A percentile compares a stretch with the other conserved stretches of the same genome.
These are phyloP conservation scores for Spodoptera exigua DNA, from an alignment of 2,888 invertebrate genomes.

Conservation along the genomic window DNA sequence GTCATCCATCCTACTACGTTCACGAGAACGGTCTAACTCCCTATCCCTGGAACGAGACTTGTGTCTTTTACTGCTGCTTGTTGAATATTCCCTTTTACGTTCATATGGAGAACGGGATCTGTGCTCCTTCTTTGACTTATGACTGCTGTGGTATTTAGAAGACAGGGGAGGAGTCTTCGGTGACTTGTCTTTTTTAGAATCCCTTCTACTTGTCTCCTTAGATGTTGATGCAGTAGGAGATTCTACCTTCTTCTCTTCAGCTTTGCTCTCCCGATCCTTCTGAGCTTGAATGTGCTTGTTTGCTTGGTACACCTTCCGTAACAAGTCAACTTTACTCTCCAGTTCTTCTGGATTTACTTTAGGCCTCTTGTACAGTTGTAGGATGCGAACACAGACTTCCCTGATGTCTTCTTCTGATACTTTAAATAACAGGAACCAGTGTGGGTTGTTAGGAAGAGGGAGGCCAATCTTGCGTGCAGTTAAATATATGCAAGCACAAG, in stretches of 20 bases:
- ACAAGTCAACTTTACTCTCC: constrained; percentile 80
- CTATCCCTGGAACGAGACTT: constrained; percentile 85
- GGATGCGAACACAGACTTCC: constrained; percentile 94
- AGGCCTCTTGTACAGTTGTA: constrained; percentile 94
- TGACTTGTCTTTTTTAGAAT: constrained; percentile 83
- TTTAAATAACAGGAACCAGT: constrained; percentile 97
- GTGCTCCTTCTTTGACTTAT: constrained; percentile 83
- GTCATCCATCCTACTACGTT: constrained; percentile 77
- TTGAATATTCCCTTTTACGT: constrained; percentile 81
- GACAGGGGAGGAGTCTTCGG: constrained; percentile 87
- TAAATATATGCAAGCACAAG: constrained; percentile 99
- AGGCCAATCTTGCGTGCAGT: constrained; percentile 96
- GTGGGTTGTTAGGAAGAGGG: constrained; percentile 95
- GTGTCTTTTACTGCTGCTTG: constrained; percentile 76
- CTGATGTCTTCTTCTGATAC: constrained; percentile 95
- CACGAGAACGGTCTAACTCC: constrained; percentile 79
- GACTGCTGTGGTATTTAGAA: constrained; percentile 82
- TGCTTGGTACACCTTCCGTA: constrained; percentile 83
- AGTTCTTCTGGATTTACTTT: constrained; percentile 91
- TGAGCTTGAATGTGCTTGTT: constrained; percentile 82
- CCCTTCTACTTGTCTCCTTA: constrained; percentile 79
- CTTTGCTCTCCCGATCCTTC: constrained; percentile 77
- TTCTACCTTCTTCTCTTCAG: constrained; percentile 81
- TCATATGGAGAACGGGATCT: constrained; percentile 86
- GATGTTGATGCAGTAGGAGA: constrained; percentile 84